Evolutionary conservation across 2,797 vertebrate species (phyloP).

Genomic region (Hydrophis major): DNA sequence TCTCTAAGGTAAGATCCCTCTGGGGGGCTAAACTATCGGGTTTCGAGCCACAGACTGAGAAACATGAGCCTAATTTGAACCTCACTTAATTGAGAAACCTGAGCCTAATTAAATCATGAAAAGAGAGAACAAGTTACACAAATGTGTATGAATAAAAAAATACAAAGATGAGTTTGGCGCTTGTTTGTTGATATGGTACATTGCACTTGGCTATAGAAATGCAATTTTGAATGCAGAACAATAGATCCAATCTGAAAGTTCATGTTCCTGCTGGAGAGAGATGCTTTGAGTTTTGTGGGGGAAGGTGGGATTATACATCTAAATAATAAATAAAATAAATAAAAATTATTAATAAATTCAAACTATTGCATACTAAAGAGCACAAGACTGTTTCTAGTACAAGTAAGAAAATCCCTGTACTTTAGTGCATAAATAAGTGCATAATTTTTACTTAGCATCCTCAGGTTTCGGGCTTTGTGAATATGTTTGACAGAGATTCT

Average conservation of each 20-base stretch:
- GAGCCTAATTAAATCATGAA: background rate
- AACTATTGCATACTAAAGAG: background rate
- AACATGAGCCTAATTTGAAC: background rate
- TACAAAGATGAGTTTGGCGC: background rate
- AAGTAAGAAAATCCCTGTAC: constrained; percentile 25
- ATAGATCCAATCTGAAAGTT: background rate
- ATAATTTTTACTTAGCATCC: constrained; percentile 27
- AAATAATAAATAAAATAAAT: background rate
- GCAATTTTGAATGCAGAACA: background rate
- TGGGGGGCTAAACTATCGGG: background rate
- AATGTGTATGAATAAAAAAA: background rate
- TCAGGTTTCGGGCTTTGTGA: background rate
- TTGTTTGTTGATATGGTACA: background rate
- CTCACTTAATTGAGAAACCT: background rate
- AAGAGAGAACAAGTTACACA: background rate
- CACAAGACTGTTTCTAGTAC: background rate
- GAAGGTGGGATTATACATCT: background rate
- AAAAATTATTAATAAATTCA: no score
- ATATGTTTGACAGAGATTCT: constrained; percentile 16
- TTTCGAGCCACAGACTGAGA: background rate
- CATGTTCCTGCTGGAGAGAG: background rate
- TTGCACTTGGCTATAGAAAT: background rate
- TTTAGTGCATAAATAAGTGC: background rate
- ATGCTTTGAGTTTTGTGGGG: background rate
- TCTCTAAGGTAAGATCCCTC: background rate